Evolutionary conservation across 2,888 invertebrate genomes (phyloP).

Genomic region (Sarcophaga variegata): DNA sequence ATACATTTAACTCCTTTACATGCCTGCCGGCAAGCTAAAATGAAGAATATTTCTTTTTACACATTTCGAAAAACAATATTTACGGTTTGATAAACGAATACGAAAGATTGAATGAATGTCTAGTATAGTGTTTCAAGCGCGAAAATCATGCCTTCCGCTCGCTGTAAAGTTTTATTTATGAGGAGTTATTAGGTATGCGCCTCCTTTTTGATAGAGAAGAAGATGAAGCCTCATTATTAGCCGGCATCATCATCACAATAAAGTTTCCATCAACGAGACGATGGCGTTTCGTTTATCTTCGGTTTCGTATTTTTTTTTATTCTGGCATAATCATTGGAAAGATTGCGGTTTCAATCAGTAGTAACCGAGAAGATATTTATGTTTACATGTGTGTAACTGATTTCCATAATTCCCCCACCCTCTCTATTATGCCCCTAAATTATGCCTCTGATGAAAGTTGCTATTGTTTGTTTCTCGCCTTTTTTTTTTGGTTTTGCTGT

Average conservation of each 20-base stretch:
- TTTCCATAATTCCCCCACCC: background rate
- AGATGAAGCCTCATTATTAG: constrained; percentile 53
- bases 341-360: constrained; percentile 48
- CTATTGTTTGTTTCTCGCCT: constrained; percentile 39
- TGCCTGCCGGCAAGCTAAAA: background rate
- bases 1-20: constrained; percentile 28
- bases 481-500: constrained; percentile 19
- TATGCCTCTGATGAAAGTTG: constrained; percentile 5
- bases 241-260: constrained; percentile 54
- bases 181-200: background rate
- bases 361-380: background rate
- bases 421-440: background rate
- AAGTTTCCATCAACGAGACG: constrained; percentile 43
- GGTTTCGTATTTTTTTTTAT: background rate
- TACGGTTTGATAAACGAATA: constrained; percentile 47
- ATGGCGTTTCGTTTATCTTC: constrained; percentile 21
- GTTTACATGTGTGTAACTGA: background rate
- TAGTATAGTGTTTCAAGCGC: constrained; percentile 29
- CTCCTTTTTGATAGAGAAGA: background rate
- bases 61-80: constrained; percentile 66
- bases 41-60: constrained; percentile 50
- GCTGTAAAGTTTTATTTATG: constrained; percentile 29
- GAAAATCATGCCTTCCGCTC: constrained; percentile 9
- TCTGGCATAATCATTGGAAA: constrained; percentile 1
- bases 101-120: constrained; percentile 8